A percentile compares a stretch with the other conserved stretches of the same genome.
phyloP scores from a whole-genome alignment of 2,888 invertebrate species.

The Hydriomena furcata region DNA sequence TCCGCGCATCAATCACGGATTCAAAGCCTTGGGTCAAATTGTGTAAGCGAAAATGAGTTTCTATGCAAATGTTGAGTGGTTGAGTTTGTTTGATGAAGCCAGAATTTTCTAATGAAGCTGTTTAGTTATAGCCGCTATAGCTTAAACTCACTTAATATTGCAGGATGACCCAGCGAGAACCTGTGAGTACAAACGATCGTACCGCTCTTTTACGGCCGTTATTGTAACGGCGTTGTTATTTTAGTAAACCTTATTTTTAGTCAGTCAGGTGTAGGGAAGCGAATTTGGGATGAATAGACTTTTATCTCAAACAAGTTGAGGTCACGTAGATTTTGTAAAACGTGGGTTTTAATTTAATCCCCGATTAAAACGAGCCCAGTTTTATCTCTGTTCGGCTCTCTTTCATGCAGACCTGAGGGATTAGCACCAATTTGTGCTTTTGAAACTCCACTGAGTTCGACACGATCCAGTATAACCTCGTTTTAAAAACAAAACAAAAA shows the following conservation, averaged over 20 bases:
- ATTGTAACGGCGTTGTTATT: background rate
- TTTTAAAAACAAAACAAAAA: no score
- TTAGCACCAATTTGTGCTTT: no score
- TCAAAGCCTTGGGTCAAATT: conserved; percentile 25
- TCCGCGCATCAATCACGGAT: conserved; percentile 26
- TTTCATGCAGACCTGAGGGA: no score
- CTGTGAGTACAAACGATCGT: no score
- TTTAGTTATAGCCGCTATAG: no score
- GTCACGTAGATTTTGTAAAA: conserved; percentile 11
- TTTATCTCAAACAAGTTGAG: conserved; percentile 8
- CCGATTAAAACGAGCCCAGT: background rate
- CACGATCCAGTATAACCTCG: no score
- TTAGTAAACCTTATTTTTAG: background rate
- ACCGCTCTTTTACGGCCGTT: background rate
- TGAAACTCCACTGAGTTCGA: no score
- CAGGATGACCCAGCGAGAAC: no score
- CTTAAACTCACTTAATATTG: no score
- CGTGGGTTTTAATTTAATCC: conserved; percentile 11
- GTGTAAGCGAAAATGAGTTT: conserved; percentile 22
- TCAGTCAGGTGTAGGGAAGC: conserved; percentile 14
- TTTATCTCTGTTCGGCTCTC: background rate
- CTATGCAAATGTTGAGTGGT: conserved; percentile 21
- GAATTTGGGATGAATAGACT: conserved; percentile 16
- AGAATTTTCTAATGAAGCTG: background rate
- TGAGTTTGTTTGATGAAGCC: conserved; percentile 13